Conservation (phyloP, 2,113 vertebrate genomes). For the Ascaphus truei region DNA sequence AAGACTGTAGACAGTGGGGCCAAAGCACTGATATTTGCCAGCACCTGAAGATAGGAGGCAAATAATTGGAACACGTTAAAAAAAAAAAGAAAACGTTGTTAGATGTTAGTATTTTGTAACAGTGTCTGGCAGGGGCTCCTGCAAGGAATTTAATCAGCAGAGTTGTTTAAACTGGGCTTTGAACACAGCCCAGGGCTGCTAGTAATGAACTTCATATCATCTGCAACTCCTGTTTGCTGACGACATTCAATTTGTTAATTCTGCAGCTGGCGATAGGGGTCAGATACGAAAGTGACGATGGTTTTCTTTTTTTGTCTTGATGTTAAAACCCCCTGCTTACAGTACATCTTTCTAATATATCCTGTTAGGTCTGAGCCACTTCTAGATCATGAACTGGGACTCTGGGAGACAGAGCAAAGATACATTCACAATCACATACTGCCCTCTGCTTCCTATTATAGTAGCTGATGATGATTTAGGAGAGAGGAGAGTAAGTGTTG, state of each 20-base stretch:
- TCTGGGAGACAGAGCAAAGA: conserved; percentile 36
- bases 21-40: conserved; percentile 67
- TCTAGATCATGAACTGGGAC: conserved; percentile 52
- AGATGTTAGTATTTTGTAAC: conserved; percentile 68
- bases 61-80: conserved; percentile 71
- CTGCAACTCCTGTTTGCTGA: conserved; percentile 74
- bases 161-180: conserved; percentile 71
- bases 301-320: conserved; percentile 58
- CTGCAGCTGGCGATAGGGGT: conserved; percentile 74
- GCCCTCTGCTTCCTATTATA: conserved; percentile 16
- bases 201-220: conserved; percentile 69
- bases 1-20: conserved; percentile 70
- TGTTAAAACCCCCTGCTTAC: conserved; percentile 69
- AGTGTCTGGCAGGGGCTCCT: conserved; percentile 66
- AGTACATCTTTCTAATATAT: conserved; percentile 75
- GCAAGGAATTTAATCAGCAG: conserved; percentile 77
- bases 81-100: conserved; percentile 57
- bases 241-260: conserved; percentile 81
- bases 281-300: conserved; percentile 77
- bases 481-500: background rate
- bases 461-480: background rate
- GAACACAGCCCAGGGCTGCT: conserved; percentile 59
- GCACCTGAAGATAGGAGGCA: conserved; percentile 74
- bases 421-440: background rate
- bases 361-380: conserved; percentile 71